These are phyloP conservation scores for Asteroscopus sphinx DNA, from an alignment of 2,888 invertebrate species.

Conservation along the genomic window DNA sequence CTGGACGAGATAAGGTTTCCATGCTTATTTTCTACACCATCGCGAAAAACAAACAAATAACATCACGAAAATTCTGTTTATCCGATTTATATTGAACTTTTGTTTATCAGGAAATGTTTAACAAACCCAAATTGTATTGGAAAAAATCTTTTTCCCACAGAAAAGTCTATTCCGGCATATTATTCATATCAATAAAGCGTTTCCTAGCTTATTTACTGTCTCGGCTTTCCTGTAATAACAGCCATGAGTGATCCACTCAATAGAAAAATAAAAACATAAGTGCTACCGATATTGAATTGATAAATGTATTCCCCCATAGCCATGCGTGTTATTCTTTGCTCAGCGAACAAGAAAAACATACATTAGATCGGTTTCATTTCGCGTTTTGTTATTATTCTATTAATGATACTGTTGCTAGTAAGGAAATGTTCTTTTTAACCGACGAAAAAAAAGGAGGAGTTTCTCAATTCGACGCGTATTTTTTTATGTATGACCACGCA, in stretches of 20 bases:
- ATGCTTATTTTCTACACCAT: too few relatives aligned
- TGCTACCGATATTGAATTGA: conserved; percentile 33
- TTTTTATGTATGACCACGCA: too few relatives aligned
- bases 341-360: conserved; percentile 48
- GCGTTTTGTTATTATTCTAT: conserved; percentile 30
- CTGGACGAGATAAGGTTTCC: too few relatives aligned
- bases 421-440: conserved; percentile 14
- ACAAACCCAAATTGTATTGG: too few relatives aligned
- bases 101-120: too few relatives aligned
- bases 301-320: conserved; percentile 27
- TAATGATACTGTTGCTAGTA: conserved; percentile 18
- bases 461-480: too few relatives aligned
- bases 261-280: conserved; percentile 26
- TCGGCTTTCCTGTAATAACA: conserved; percentile 6
- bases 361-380: conserved; percentile 38
- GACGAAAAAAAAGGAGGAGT: too few relatives aligned
- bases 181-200: not conserved
- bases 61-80: too few relatives aligned
- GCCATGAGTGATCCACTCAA: conserved; percentile 25
- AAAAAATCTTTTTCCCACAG: too few relatives aligned
- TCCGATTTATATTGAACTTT: too few relatives aligned
- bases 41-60: too few relatives aligned
- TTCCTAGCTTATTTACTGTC: not conserved
- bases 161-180: not conserved
- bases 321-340: conserved; percentile 40